These are phyloP conservation scores for Diplolepis rosae DNA, from an alignment of 2,888 invertebrate species.

Conservation along the genomic window DNA sequence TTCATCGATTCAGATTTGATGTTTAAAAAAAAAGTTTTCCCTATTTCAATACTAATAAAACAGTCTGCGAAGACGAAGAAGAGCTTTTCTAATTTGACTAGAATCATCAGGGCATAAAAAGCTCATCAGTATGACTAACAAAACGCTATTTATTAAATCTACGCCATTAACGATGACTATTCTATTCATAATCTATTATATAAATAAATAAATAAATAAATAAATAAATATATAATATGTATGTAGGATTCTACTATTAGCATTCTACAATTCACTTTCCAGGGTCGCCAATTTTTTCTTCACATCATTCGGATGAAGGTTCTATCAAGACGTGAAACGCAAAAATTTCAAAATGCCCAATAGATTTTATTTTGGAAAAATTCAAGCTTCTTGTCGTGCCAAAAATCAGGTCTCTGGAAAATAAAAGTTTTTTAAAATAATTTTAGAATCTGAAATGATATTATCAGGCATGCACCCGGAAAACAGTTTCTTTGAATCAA, in stretches of 20 bases:
- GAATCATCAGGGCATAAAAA: constrained; percentile 8
- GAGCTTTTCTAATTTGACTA: constrained; percentile 14
- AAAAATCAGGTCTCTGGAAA: too few relatives aligned
- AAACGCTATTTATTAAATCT: neutral
- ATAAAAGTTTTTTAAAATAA: too few relatives aligned
- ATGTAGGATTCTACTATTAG: neutral
- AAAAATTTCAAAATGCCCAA: too few relatives aligned
- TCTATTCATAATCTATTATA: constrained; percentile 16
- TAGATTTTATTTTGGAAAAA: too few relatives aligned
- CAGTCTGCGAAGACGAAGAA: neutral
- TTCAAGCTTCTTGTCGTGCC: too few relatives aligned
- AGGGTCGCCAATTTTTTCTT: neutral
- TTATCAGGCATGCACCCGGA: too few relatives aligned
- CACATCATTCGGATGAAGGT: neutral
- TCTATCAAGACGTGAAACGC: neutral
- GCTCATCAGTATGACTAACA: constrained; percentile 6
- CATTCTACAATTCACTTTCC: neutral
- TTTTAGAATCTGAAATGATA: too few relatives aligned
- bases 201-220: neutral
- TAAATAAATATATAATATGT: constrained; percentile 27
- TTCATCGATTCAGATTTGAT: too few relatives aligned
- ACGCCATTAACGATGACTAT: constrained; percentile 15
- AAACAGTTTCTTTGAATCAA: too few relatives aligned
- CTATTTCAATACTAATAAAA: neutral
- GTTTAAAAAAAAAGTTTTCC: constrained; percentile 1